These are phyloP conservation scores for Crossocerus cetratus DNA, from an alignment of 2,888 invertebrate species.

Conservation along the genomic window DNA sequence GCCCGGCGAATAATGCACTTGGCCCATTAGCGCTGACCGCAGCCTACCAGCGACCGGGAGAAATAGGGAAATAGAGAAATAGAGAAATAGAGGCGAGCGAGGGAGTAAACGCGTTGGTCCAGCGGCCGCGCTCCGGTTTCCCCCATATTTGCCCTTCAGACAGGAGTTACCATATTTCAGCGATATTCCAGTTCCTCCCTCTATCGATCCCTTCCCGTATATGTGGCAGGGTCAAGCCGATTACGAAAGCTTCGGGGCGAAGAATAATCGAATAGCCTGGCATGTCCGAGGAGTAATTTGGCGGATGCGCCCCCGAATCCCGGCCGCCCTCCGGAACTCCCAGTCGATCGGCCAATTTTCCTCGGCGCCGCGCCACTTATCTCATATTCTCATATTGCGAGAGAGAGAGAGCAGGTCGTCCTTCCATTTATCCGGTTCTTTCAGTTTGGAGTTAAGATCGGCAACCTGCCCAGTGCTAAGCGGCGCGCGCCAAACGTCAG, in stretches of 20 bases:
- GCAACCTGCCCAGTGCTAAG: neutral
- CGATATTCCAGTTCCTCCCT: neutral
- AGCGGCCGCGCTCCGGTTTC: no score
- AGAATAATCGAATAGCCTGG: slow-evolving; percentile 1
- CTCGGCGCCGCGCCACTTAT: neutral
- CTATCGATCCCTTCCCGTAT: neutral
- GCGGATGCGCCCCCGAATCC: neutral
- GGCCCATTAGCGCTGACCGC: slow-evolving; percentile 3
- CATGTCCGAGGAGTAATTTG: neutral
- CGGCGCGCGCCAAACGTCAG: neutral
- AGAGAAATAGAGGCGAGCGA: no score
- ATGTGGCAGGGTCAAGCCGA: slow-evolving; percentile 2
- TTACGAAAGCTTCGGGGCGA: neutral
- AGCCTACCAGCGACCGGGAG: neutral
- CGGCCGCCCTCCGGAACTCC: neutral
- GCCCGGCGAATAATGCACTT: slow-evolving; percentile 24
- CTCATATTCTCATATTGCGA: neutral
- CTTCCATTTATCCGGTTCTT: neutral
- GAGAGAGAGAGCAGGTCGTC: neutral
- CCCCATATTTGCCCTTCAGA: no score
- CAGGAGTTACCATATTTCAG: neutral
- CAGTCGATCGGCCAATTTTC: slow-evolving; percentile 1
- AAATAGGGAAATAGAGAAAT: no score
- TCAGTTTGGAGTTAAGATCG: no score
- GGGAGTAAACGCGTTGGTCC: no score